Percentiles rank a stretch among this genome's conserved stretches.
These are phyloP conservation scores for Amaurobius ferox DNA, from an alignment of 2,888 invertebrate species.

Conservation along the genomic window DNA sequence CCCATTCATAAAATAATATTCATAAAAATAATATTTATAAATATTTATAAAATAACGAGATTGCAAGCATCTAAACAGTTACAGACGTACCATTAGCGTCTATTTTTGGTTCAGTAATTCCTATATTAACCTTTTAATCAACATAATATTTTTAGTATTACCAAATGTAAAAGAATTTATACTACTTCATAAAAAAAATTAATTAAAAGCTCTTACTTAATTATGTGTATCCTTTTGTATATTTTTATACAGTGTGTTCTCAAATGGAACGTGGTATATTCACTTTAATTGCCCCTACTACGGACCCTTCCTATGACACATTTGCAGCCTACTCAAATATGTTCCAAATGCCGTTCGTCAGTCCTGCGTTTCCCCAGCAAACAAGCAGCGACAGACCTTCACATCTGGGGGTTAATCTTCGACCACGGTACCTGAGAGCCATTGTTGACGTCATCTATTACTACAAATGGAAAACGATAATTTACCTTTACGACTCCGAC, in stretches of 20 bases:
- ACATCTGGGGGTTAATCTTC: conserved; percentile 86
- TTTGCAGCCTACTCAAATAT: conserved; percentile 95
- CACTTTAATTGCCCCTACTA: conserved; percentile 93
- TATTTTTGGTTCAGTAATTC: too few species aligned
- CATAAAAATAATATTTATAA: too few species aligned
- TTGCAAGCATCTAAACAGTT: too few species aligned
- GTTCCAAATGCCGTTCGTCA: conserved; percentile 82
- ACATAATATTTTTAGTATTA: too few species aligned
- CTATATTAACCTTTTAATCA: too few species aligned
- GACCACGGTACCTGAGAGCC: conserved; percentile 96
- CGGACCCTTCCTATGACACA: conserved; percentile 94
- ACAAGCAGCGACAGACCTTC: conserved; percentile 57
- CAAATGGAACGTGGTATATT: conserved; percentile 93
- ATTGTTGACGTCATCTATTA: conserved; percentile 95
- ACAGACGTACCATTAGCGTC: too few species aligned
- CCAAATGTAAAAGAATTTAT: too few species aligned
- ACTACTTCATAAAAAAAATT: too few species aligned
- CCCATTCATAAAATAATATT: too few species aligned
- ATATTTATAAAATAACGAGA: too few species aligned
- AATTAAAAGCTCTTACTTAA: too few species aligned
- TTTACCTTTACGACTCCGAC: conserved; percentile 93
- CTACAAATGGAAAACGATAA: conserved; percentile 93
- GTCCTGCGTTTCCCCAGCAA: conserved; percentile 66
- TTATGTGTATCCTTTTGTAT: too few species aligned
- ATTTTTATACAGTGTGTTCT: conserved; percentile 86